phyloP scores from a whole-genome alignment of 2,113 vertebrate genomes.

The Cygnus atratus region DNA sequence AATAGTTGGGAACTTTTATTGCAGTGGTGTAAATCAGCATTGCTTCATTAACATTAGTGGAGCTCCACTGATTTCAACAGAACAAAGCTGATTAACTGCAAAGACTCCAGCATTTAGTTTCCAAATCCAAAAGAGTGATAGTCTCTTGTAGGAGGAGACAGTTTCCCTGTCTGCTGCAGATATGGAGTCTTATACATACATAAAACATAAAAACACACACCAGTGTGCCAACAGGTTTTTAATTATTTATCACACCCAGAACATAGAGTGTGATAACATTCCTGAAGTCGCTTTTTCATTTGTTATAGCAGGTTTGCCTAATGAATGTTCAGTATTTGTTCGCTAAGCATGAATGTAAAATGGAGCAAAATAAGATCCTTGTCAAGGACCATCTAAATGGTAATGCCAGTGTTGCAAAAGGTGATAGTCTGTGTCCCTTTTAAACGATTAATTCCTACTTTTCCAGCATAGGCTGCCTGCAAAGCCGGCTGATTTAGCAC shows the following conservation, averaged over 20 bases:
- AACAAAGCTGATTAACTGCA: not conserved
- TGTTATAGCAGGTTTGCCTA: constrained; percentile 9
- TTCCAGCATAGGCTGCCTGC: not conserved
- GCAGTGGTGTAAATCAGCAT: not conserved
- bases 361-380: constrained; percentile 34
- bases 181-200: constrained; percentile 35
- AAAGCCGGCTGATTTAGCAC: not conserved
- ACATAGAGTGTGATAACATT: constrained; percentile 43
- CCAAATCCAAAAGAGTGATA: not conserved
- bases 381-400: constrained; percentile 54
- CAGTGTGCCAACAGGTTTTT: constrained; percentile 55
- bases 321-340: constrained; percentile 48
- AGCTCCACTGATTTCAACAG: not conserved
- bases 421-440: not conserved
- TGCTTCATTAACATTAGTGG: not conserved
- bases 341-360: constrained; percentile 51
- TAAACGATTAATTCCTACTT: not conserved
- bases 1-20: not conserved
- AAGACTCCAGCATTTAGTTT: not conserved
- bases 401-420: constrained; percentile 17
- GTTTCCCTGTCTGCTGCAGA: constrained; percentile 11
- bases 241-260: constrained; percentile 67
- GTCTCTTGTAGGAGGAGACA: constrained; percentile 6
- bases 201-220: constrained; percentile 58
- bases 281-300: not conserved